Conservation (phyloP, 2,888 invertebrate species). For the Oligia fasciuncula region DNA sequence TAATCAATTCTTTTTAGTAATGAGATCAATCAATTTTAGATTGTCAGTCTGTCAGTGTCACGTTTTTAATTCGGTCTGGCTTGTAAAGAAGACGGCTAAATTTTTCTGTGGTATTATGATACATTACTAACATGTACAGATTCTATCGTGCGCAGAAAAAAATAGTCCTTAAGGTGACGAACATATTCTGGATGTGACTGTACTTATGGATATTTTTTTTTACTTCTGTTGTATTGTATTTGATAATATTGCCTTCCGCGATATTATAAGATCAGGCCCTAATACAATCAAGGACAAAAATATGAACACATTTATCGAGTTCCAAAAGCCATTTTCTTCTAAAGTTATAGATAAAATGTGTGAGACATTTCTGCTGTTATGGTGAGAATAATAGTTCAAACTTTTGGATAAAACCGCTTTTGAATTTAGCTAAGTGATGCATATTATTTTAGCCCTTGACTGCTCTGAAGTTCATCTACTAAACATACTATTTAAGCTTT, state of each 20-base stretch:
- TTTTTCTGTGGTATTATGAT: not conserved
- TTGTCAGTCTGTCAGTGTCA: not conserved
- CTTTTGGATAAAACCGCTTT: not conserved
- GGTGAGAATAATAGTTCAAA: conserved; percentile 21
- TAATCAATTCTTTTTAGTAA: no score
- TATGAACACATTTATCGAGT: not conserved
- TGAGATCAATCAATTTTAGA: not conserved
- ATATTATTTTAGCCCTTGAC: not conserved
- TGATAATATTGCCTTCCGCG: not conserved
- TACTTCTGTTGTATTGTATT: not conserved
- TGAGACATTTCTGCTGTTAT: conserved; percentile 11
- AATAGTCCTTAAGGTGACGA: not conserved
- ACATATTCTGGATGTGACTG: conserved; percentile 3
- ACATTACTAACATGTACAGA: not conserved
- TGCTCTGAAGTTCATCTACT: no score
- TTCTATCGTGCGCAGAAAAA: not conserved
- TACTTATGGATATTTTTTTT: not conserved
- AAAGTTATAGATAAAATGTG: not conserved
- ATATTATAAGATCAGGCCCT: not conserved
- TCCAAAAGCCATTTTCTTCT: not conserved
- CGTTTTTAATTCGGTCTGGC: not conserved
- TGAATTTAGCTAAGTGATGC: not conserved
- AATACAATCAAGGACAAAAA: not conserved
- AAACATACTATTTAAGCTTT: not conserved
- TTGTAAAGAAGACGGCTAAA: not conserved